These are phyloP conservation scores for Notolabrus celidotus DNA, from an alignment of 2,797 vertebrate species.

Conservation along the genomic window DNA sequence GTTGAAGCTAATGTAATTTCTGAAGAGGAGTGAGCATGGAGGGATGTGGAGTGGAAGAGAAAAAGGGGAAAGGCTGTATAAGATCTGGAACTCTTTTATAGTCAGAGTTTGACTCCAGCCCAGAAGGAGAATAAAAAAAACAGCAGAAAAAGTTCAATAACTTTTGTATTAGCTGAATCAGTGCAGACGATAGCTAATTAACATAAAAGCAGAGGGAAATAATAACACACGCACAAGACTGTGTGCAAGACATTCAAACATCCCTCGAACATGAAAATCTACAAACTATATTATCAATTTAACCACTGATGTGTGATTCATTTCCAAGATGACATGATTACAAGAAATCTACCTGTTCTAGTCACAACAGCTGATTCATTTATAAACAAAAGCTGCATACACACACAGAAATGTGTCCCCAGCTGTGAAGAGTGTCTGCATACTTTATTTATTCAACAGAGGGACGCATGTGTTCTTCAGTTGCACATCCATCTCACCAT, in stretches of 20 bases:
- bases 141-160: slow-evolving; percentile 1
- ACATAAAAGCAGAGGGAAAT: neutral
- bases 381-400: neutral
- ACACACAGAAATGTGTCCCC: slow-evolving; percentile 1
- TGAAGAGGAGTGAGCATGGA: slow-evolving; percentile 20
- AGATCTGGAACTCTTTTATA: slow-evolving; percentile 27
- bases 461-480: neutral
- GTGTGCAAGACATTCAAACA: too few relatives aligned
- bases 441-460: slow-evolving; percentile 16
- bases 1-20: slow-evolving; percentile 52
- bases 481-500: slow-evolving; percentile 38
- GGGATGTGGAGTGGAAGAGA: slow-evolving; percentile 44
- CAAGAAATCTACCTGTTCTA: neutral
- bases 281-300: too few relatives aligned
- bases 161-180: neutral
- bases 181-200: neutral
- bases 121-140: neutral
- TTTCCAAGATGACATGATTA: neutral
- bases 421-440: slow-evolving; percentile 9
- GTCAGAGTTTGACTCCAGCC: slow-evolving; percentile 16
- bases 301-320: too few relatives aligned
- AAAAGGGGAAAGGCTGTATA: slow-evolving; percentile 17
- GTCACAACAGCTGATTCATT: neutral
- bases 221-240: too few relatives aligned
- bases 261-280: too few relatives aligned